phyloP scores from a whole-genome alignment of 2,888 invertebrate species.

The Lithophane semibrunnea region DNA sequence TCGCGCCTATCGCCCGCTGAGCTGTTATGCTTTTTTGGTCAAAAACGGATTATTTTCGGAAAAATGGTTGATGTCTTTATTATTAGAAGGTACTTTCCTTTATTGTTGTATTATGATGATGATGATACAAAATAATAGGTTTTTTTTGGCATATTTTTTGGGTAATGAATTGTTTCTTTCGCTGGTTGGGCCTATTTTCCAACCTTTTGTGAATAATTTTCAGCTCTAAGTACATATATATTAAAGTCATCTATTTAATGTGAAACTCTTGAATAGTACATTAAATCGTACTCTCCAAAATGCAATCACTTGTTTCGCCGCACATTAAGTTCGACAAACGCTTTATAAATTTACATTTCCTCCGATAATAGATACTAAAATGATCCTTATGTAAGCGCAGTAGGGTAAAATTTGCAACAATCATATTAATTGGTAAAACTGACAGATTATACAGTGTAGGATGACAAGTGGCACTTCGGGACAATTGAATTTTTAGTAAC shows the following conservation, averaged over 20 bases:
- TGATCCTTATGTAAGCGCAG: constrained; percentile 38
- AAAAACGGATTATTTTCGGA: constrained; percentile 76
- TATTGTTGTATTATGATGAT: constrained; percentile 20
- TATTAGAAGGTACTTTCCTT: constrained; percentile 46
- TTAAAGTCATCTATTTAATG: constrained; percentile 50
- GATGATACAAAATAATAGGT: not conserved
- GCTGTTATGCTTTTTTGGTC: constrained; percentile 75
- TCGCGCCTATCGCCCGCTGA: constrained; percentile 84
- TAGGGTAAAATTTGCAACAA: constrained; percentile 42
- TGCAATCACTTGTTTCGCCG: constrained; percentile 72
- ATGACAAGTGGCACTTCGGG: constrained; percentile 83
- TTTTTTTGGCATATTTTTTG: not conserved
- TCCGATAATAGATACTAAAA: constrained; percentile 34
- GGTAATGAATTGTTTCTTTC: too few species aligned
- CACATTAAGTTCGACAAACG: constrained; percentile 66
- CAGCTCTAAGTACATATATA: not conserved
- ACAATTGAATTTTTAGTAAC: constrained; percentile 87
- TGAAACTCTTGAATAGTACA: constrained; percentile 69
- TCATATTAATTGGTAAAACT: constrained; percentile 46
- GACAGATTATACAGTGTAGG: constrained; percentile 62
- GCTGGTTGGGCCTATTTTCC: not conserved
- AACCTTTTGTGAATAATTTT: not conserved
- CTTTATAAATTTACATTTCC: constrained; percentile 67
- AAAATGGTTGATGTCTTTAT: constrained; percentile 79
- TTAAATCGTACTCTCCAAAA: constrained; percentile 66